Base-by-base conservation (phyloP, 2,888 invertebrate genomes). In the Cosmopolites sordidus region DNA sequence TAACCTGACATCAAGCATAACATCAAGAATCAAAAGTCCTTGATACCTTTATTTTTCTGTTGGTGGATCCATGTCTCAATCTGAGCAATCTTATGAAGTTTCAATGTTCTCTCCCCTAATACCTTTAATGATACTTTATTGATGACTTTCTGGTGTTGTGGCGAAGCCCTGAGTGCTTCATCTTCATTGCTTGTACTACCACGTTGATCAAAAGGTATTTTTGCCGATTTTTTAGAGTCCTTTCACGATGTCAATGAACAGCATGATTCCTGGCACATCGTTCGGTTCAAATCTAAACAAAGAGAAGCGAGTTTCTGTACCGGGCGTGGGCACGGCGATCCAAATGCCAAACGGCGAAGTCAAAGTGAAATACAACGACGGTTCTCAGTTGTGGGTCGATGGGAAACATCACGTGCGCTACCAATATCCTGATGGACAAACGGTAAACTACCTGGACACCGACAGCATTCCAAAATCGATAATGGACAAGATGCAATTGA, bases 401-500 rank as follows among this genome's bases (percentile, higher is more conserved):
- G 73, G 71, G 16, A 70, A 67, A 58, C 69, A 72, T 43, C 64
- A 67, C 40, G 64, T 71, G 0, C 44, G 67, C 40, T 74, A 68
- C 60, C 73, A 71, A 59, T 69, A 69, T 56, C 60, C 64, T 1
- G 70, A 72, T 47, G 73, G 73, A 3, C 66, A 62, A 18, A 57
- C 66, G 16, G 65, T 64, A n/a, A 69, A 60, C 56, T 73, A 70
- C 57, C 60, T 62, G 14, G 70, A 70, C 50, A 64, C 62, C 33
- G 73, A 73, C 58, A 66, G 64, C 58, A 70, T 74, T 52, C 73
- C 73, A 14, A 62, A 65, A 29, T 60, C 63, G 15, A 71, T 78
- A 18, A 69, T 72, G 63, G 76, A 78, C 46, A 78, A 78, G 60
- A 63, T 79, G 46, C 69, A 71, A 54, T 69, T 76, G 50, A 71